Base-by-base conservation (phyloP, 1,140 invertebrate genomes). In the Gryon sp. region DNA sequence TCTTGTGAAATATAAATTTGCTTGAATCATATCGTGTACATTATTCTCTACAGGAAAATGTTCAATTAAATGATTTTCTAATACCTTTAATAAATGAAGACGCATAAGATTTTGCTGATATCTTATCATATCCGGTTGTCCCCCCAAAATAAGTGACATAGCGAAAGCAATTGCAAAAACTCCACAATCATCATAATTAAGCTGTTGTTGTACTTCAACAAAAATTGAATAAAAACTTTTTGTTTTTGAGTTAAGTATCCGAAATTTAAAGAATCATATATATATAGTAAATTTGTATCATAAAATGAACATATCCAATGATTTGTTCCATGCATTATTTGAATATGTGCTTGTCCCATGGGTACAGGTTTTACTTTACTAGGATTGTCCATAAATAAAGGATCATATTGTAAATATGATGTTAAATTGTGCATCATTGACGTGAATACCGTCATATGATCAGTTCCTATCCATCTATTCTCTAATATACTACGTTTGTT, bases 221-320 rank as follows among this genome's bases (percentile, higher is more conserved):
- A n/a, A n/a, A n/a, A n/a, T n/a, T n/a, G n/a, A n/a, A n/a, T n/a
- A n/a, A n/a, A n/a, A n/a, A n/a, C n/a, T n/a, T n/a, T 28, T 24
- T 26, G 5, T 12, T 15, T 22, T 28, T 28, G 1, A 1, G 45
- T 28, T 28, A 48, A 28, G 7, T 12, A 14, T 5, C 24, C n/a
- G 9, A 2, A 2, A 48, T 48, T 48, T 12, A 48, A 12, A 4
- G 45, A 48, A 48, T 48, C 45, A 14, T 48, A 48, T 11, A 28
- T n/a, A 28, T 26, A 28, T 8, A 48, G 1, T n/a, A 14, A 7
- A 26, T 14, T 26, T 1, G 6, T 14, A 48, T 28, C n/a, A 15
- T 11, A 48, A 28, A n/a, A 45, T 45, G 20, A 20, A 22, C 18
- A 45, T 16, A 45, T 45, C 41, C 41, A 20, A 45, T 45, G 41